Evolutionary conservation across 1,140 invertebrate species (phyloP), one percentile per base, ranked within the genome.

Genomic region (Drosophila paulistorum): DNA sequence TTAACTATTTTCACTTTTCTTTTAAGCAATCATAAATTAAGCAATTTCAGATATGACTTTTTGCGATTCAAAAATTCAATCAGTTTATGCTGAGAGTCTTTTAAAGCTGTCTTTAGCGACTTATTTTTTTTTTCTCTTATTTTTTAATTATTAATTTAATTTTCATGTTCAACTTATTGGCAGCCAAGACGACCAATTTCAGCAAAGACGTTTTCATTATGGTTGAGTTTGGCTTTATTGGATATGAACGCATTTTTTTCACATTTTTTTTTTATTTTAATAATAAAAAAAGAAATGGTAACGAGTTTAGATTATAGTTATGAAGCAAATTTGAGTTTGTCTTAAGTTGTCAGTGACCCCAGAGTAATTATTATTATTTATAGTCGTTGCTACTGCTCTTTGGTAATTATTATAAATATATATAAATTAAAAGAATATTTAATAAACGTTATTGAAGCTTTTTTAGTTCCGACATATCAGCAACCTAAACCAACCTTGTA

Each of bases 1-100:
- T 64, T 48, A 20, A 58, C 60, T 62, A 41, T 45, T 62, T 62
- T 62, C 60, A 62, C 60, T 62, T 62, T 62, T 39, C 39, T 62
- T 62, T 39, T 41, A 26, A 23, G 33, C 39, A 37, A 37, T 35
- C 14, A 37, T 51, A 51, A 51, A 51, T 51, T 51, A 51, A 51
- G 45, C 45, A 51, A 51, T 51, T 51, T 51, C 45, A 51, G 45
- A 51, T 51, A 51, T 48, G 45, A 14, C 42, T 45, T 7, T 45
- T 45, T 48, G 14, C 6, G 1, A 48, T 10, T 48, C 45, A 17
- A 48, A 48, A 48, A 48, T 20, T 23, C 7, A 51, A 51, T 51
- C 17, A 51, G 45, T 51, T 51, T 23, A 51, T 3, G 10, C 23
- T 51, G 17, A 51, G 23, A 51, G 45, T 23, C 17, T 23, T 23